Evolutionary conservation across 2,113 vertebrate species (phyloP), one percentile per base, ranked within the genome.

Genomic region (Thamnaconus septentrionalis): DNA sequence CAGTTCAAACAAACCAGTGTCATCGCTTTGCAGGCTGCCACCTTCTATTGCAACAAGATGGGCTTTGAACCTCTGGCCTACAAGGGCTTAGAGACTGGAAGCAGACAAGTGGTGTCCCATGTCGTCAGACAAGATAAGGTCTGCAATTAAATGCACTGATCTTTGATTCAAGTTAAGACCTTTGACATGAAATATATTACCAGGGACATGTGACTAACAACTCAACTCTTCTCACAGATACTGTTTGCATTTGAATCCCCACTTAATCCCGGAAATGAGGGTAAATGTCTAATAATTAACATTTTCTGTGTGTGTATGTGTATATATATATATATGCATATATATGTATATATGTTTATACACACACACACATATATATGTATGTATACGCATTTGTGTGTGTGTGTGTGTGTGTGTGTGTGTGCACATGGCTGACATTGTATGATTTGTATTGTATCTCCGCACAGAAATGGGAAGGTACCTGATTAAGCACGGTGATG

Each of bases 71-170:
- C 82, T 53, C n/a, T 88, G 41, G 93, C 93, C 55, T 94, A 94
- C 65, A 93, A 93, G 73, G 92, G 93, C 45, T 56, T 94, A 74
- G 93, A 94, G 87, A 93, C 93, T 0, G 91, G 91, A 59, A 92
- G 85, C 62, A 72, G 93, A 47, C 90, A 92, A 10, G 61, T 90
- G 54, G 93, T 90, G 64, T 89, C 88, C 40, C 93, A 94, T 44
- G 93, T 79, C 72, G 78, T 94, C 76, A 91, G 72, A 69, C 93
- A 94, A 76, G 85, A 92, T 73, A 93, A 94, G 91, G 93, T 94
- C 52, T 5, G 53, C 1, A 53, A 10, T 3, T 8, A 5, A 9
- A 52, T 11, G 7, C 64, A 52, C 43, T 11, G 5, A 1, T 44
- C 59, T 58, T 41, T 4, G 48, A 4, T 56, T 4, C 6, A 2